Evolutionary conservation across 2,113 vertebrate genomes (phyloP).

Genomic region (Epinephelus moara): DNA sequence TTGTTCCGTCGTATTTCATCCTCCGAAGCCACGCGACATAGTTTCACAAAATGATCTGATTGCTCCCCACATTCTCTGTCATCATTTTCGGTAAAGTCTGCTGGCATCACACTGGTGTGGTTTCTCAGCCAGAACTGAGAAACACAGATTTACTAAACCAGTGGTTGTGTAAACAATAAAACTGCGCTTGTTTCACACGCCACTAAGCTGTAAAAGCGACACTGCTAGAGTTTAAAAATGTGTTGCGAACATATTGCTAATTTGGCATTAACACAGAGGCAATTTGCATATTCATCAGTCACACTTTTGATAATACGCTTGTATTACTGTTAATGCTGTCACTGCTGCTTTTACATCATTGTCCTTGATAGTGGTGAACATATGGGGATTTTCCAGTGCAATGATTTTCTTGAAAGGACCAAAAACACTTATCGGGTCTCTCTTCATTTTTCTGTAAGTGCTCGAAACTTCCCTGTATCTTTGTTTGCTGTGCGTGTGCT

Average conservation of each 20-base stretch:
- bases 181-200: conserved; percentile 36
- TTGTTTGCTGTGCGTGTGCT: conserved; percentile 73
- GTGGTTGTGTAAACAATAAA: conserved; percentile 44
- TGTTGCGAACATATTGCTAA: conserved; percentile 33
- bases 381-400: conserved; percentile 65
- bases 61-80: background rate
- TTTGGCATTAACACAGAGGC: conserved; percentile 38
- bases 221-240: conserved; percentile 19
- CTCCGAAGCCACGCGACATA: conserved; percentile 2
- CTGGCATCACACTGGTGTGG: background rate
- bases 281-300: conserved; percentile 63
- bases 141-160: conserved; percentile 12
- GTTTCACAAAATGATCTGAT: conserved; percentile 33
- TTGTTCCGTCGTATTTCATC: conserved; percentile 26
- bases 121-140: conserved; percentile 26
- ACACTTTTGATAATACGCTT: conserved; percentile 52
- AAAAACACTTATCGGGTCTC: conserved; percentile 27
- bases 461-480: conserved; percentile 60
- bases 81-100: conserved; percentile 17
- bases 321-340: conserved; percentile 38
- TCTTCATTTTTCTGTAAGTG: conserved; percentile 54
- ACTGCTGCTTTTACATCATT: conserved; percentile 45
- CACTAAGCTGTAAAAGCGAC: conserved; percentile 28
- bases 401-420: conserved; percentile 60
- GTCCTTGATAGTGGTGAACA: conserved; percentile 53